phyloP scores from a whole-genome alignment of 2,113 vertebrate genomes.

The Isichthys henryi region DNA sequence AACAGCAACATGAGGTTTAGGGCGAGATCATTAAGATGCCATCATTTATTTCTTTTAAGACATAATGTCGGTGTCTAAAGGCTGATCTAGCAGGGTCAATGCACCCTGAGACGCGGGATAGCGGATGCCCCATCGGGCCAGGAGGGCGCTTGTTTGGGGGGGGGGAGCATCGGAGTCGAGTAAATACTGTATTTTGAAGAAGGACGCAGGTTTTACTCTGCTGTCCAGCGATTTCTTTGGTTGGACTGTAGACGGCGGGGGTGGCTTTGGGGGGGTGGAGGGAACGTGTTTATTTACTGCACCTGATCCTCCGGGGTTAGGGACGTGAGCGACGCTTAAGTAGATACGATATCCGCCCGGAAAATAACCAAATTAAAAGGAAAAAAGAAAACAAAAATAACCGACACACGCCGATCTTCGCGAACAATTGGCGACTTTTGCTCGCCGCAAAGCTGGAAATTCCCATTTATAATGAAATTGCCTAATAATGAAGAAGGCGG shows the following conservation, averaged over 20 bases:
- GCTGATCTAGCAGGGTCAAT: background rate
- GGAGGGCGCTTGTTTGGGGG: background rate
- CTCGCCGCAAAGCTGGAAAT: background rate
- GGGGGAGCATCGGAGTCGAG: background rate
- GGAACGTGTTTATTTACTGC: constrained; percentile 14
- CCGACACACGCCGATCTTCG: background rate
- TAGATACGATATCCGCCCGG: background rate
- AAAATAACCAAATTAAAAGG: background rate
- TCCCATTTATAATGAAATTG: background rate
- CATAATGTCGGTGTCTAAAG: background rate
- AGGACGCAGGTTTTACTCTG: background rate
- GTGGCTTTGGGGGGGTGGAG: background rate
- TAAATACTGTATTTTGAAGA: background rate
- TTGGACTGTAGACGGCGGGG: background rate
- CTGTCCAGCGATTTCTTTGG: background rate
- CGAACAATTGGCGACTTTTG: background rate
- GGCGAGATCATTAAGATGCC: background rate
- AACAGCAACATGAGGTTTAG: constrained; percentile 10
- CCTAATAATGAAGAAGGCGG: background rate
- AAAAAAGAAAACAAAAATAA: background rate
- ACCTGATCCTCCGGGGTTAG: constrained; percentile 16
- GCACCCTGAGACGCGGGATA: background rate
- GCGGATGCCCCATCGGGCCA: background rate
- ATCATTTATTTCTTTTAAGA: background rate
- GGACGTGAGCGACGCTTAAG: background rate